Evolutionary conservation across 1,140 invertebrate species (phyloP), one percentile per base, ranked within the genome.

Genomic region (Euwallacea similis): DNA sequence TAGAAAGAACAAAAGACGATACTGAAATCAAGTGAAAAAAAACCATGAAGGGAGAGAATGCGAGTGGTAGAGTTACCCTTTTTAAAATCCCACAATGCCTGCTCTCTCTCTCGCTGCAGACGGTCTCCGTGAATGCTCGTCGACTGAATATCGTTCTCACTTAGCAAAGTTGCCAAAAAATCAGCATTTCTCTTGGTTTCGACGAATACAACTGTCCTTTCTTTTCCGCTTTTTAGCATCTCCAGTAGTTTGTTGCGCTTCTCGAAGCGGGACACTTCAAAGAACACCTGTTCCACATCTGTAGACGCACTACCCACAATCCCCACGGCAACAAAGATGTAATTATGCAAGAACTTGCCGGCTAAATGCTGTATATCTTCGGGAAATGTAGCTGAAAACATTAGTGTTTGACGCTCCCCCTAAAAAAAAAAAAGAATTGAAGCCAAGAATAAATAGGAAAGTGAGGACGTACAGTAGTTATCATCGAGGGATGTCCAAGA

Each of bases 51-150:
- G 21, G 21, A 33, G 1, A 33, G 21, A 33, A 33, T 4, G 4
- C 4, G 21, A 33, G 21, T 33, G 21, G 21, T 43, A 55, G 42
- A 8, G 42, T 10, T 56, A 71, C 71, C 93, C 65, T 77, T 85
- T 76, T 89, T 90, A 79, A 99, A 98, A 78, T 95, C 92, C 7
- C 82, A 70, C 6, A 99, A 80, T 0, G 96, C 96, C 79, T 90
- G 85, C 83, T 98, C 96, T 44, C 97, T 85, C 81, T 98, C 93
- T 50, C 88, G 84, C 78, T 99, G 97, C 4, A 92, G 81, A 11
- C 97, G 85, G 82, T 97, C 96, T 1, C 96, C 96, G 82, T 98
- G 96, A 74, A 98, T 98, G 56, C 92, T 95, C 0, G 95, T 97
- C 0, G 94, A 90, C 79, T 89, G 83, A 74, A 88, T 87, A 63